Conservation (phyloP, 2,888 invertebrate genomes). For the Thera obeliscata region DNA sequence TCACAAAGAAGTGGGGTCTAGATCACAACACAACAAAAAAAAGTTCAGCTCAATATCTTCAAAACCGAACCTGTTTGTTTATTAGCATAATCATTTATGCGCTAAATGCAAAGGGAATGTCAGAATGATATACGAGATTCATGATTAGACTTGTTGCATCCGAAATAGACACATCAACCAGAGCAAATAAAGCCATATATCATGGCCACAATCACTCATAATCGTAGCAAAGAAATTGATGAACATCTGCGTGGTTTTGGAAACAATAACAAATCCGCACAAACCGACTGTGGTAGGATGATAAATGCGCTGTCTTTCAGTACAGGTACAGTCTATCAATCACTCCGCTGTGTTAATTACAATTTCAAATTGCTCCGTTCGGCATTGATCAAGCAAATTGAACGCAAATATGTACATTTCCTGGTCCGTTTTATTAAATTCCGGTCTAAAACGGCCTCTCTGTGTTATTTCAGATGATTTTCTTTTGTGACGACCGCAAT, state of each 20-base stretch:
- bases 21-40: not conserved
- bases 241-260: slow-evolving; percentile 32
- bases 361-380: slow-evolving; percentile 68
- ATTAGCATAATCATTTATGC: not conserved
- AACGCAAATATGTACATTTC: slow-evolving; percentile 44
- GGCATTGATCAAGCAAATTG: slow-evolving; percentile 61
- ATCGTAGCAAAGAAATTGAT: slow-evolving; percentile 9
- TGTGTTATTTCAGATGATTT: slow-evolving; percentile 2
- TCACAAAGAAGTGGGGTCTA: not conserved
- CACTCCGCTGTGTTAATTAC: slow-evolving; percentile 70
- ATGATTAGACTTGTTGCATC: slow-evolving; percentile 30
- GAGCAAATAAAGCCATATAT: slow-evolving; percentile 19
- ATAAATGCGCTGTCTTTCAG: slow-evolving; percentile 53
- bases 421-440: slow-evolving; percentile 3
- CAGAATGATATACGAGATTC: slow-evolving; percentile 13
- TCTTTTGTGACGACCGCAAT: not conserved
- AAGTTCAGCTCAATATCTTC: not conserved
- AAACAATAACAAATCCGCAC: slow-evolving; percentile 48
- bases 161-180: slow-evolving; percentile 31
- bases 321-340: slow-evolving; percentile 58
- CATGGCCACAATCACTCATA: slow-evolving; percentile 26
- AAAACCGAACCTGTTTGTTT: not conserved
- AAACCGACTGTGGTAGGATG: slow-evolving; percentile 52
- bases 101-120: not conserved
- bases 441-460: not conserved